Evolutionary conservation across 2,888 invertebrate genomes (phyloP).

Genomic region (Dynastes grantii): DNA sequence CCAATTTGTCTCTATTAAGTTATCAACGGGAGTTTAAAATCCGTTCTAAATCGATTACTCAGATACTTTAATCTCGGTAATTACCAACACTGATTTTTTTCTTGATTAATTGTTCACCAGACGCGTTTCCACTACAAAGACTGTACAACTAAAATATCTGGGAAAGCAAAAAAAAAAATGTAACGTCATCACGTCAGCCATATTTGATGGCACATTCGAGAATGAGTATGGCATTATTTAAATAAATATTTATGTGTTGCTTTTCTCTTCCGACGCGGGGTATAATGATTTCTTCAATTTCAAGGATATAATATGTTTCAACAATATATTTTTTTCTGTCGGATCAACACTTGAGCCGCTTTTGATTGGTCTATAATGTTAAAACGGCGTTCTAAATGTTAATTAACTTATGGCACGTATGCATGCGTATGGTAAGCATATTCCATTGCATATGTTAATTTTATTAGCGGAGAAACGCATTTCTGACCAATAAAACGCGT

Average conservation of each 20-base stretch:
- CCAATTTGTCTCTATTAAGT: background rate
- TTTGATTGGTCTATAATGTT: background rate
- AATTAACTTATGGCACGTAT: conserved; percentile 29
- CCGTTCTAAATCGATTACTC: conserved; percentile 28
- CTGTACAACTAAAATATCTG: background rate
- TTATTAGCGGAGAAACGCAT: conserved; percentile 22
- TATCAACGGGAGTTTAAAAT: background rate
- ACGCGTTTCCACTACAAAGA: conserved; percentile 7
- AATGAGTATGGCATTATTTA: conserved; percentile 42
- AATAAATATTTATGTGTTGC: conserved; percentile 43
- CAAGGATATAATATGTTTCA: conserved; percentile 14
- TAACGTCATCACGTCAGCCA: conserved; percentile 51
- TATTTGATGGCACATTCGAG: conserved; percentile 48
- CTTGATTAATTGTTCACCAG: conserved; percentile 18
- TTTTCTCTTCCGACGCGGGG: background rate
- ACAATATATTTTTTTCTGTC: background rate
- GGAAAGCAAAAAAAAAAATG: conserved; percentile 30
- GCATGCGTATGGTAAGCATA: background rate
- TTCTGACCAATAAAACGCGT: conserved; percentile 32
- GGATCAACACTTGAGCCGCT: too few species aligned
- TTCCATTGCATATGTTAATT: conserved; percentile 16
- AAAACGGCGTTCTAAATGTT: conserved; percentile 15
- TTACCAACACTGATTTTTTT: conserved; percentile 2
- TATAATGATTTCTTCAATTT: background rate
- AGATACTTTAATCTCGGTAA: conserved; percentile 17